Conservation (phyloP, 92 coral and sea anemone genomes). For the Plumapathes pennacea region DNA sequence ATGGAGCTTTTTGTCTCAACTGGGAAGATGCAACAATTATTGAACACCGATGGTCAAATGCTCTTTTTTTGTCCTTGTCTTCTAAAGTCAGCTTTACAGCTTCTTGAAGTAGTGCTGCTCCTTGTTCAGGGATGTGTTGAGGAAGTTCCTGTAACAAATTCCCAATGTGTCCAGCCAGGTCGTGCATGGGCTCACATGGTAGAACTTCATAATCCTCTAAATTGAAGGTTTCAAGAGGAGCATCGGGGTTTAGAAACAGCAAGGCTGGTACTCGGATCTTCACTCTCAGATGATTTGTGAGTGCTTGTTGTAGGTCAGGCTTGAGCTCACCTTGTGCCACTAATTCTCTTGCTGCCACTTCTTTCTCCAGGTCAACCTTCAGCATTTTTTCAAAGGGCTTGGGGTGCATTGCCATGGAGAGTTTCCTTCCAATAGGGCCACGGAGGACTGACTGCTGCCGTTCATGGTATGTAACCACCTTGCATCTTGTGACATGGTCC, state of each 20-base stretch:
- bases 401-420: constrained; percentile 6
- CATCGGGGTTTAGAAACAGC: constrained; percentile 3
- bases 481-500: constrained; percentile 19
- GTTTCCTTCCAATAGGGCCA: constrained; percentile 12
- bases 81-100: constrained; percentile 2
- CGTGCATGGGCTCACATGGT: constrained; percentile 46
- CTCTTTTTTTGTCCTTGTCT: constrained; percentile 24
- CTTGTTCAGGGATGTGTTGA: constrained; percentile 16
- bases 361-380: neutral
- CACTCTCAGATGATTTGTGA: neutral
- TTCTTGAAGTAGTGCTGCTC: constrained; percentile 7
- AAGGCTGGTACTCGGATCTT: constrained; percentile 6
- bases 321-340: too few species aligned
- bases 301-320: too few species aligned
- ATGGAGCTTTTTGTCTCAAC: constrained; percentile 5
- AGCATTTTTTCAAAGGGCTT: neutral
- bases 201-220: constrained; percentile 22
- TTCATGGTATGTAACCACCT: neutral
- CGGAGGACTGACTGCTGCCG: neutral
- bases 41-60: constrained; percentile 17
- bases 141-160: constrained; percentile 25
- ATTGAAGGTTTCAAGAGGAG: constrained; percentile 8
- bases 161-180: constrained; percentile 32
- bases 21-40: constrained; percentile 16
- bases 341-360: neutral